Percentiles rank a stretch among this genome's conserved stretches.
phyloP scores from a whole-genome alignment of 2,888 invertebrate species.

The Drosophila affinis region DNA sequence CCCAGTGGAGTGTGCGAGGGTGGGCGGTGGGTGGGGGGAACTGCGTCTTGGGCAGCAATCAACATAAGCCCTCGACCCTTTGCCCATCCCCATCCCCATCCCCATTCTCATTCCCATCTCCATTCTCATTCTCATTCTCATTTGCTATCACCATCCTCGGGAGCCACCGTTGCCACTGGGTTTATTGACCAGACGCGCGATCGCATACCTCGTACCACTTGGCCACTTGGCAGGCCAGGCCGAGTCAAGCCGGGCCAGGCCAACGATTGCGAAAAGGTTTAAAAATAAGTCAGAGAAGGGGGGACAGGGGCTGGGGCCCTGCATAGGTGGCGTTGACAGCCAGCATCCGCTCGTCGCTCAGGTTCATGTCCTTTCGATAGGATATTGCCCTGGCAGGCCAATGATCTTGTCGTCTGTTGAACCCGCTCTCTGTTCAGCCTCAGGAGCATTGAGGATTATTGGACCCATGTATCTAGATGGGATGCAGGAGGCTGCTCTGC shows the following conservation, averaged over 20 bases:
- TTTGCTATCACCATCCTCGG: too few species aligned
- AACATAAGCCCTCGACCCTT: too few species aligned
- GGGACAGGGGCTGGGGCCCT: too few species aligned
- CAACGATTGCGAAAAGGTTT: constrained; percentile 22
- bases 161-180: background rate
- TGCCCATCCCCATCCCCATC: too few species aligned
- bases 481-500: too few species aligned
- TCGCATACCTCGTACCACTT: too few species aligned
- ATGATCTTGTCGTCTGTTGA: constrained; percentile 56
- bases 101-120: too few species aligned
- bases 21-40: too few species aligned
- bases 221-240: background rate
- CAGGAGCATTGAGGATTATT: constrained; percentile 18
- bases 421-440: constrained; percentile 42
- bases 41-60: too few species aligned
- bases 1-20: too few species aligned
- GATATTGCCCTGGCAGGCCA: constrained; percentile 54
- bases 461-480: too few species aligned
- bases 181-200: constrained; percentile 1
- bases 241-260: background rate
- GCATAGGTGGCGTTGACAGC: constrained; percentile 31
- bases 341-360: constrained; percentile 25
- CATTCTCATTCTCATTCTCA: too few species aligned
- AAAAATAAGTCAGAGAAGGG: constrained; percentile 41
- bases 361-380: constrained; percentile 60